Conservation (phyloP, 2,797 vertebrate genomes). For the Alouatta caraya region DNA sequence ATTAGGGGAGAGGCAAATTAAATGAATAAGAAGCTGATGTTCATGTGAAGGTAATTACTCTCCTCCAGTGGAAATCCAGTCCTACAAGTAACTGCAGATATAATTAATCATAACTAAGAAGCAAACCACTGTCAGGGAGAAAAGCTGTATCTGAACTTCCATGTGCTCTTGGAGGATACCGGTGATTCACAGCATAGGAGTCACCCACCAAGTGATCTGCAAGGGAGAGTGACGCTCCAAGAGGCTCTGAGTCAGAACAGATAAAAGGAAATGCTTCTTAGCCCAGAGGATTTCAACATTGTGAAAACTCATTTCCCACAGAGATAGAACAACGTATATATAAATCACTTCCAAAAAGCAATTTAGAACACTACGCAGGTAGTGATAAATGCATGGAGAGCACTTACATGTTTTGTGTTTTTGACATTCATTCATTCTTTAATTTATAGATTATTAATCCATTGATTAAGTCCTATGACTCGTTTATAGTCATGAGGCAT, state of each 20-base stretch:
- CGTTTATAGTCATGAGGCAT: not conserved
- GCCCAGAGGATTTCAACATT: not conserved
- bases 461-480: not conserved
- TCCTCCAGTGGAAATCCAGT: not conserved
- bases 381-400: not conserved
- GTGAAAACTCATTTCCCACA: not conserved
- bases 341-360: not conserved
- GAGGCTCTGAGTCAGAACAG: slow-evolving; percentile 8
- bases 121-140: not conserved
- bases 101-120: not conserved
- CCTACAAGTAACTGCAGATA: not conserved
- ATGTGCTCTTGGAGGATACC: not conserved
- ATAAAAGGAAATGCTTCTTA: slow-evolving; percentile 8
- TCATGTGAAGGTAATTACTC: not conserved
- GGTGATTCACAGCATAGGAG: not conserved
- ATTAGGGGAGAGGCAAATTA: rapidly evolving
- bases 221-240: not conserved
- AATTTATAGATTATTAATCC: not conserved
- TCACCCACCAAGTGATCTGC: not conserved
- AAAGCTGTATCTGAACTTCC: not conserved
- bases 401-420: not conserved
- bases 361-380: not conserved
- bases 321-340: not conserved
- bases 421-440: not conserved
- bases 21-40: not conserved